Conservation (phyloP, 2,797 vertebrate species). For the Epinephelus coioides region DNA sequence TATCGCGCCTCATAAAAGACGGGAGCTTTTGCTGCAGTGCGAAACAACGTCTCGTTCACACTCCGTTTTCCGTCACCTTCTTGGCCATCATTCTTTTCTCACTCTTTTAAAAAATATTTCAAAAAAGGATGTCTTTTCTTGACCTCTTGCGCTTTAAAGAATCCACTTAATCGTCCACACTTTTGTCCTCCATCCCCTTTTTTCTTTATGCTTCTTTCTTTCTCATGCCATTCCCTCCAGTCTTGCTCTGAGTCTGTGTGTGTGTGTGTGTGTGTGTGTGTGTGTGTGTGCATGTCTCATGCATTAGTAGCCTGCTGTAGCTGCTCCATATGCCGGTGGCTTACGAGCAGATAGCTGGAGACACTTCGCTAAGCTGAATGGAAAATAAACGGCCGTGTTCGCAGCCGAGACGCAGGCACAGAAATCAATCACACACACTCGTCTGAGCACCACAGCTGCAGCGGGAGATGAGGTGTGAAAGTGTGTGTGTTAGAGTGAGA, state of each 20-base stretch:
- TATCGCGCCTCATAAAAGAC: conserved; percentile 70
- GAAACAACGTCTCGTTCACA: conserved; percentile 67
- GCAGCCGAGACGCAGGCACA: conserved; percentile 74
- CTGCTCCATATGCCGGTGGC: conserved; percentile 88
- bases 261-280: conserved; percentile 17
- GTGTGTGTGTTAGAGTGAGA: conserved; percentile 41
- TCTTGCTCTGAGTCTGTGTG: neutral
- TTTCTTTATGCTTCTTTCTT: neutral
- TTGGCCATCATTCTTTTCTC: conserved; percentile 5
- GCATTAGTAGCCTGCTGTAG: conserved; percentile 88
- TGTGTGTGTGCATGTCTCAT: conserved; percentile 79
- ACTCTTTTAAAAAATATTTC: conserved; percentile 3
- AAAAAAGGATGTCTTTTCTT: neutral
- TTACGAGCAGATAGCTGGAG: conserved; percentile 83
- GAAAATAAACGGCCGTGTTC: conserved; percentile 84
- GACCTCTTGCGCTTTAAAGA: conserved; percentile 1
- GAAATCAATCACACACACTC: conserved; percentile 83
- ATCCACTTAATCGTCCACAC: neutral
- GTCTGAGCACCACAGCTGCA: conserved; percentile 77
- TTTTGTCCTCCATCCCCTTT: conserved; percentile 8
- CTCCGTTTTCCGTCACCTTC: conserved; percentile 25
- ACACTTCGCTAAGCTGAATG: conserved; percentile 87
- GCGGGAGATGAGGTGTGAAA: conserved; percentile 79
- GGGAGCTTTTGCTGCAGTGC: conserved; percentile 75
- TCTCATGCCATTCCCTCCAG: conserved; percentile 25